These are phyloP conservation scores for Cydia strobilella DNA, from an alignment of 1,140 invertebrate species.

Conservation along the genomic window DNA sequence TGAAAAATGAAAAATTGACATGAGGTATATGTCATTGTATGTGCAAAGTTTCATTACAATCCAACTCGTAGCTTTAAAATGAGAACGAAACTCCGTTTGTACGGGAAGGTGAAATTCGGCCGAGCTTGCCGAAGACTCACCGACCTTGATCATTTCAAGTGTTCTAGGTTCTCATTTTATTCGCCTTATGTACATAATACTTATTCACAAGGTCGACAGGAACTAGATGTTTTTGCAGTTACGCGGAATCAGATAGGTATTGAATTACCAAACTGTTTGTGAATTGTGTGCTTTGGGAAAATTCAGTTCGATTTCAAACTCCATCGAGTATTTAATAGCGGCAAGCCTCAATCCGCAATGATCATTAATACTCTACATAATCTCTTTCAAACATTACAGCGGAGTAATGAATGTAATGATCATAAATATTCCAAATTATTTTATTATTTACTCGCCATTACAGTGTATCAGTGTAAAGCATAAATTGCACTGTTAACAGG, in stretches of 20 bases:
- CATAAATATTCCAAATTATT: background rate
- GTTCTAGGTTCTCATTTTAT: slow-evolving; percentile 24
- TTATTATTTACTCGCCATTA: background rate
- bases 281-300: background rate
- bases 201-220: slow-evolving; percentile 24
- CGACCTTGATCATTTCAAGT: slow-evolving; percentile 15
- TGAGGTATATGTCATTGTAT: no score
- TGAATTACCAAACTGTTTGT: slow-evolving; percentile 23
- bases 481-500: background rate
- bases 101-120: no score
- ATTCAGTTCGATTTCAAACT: background rate
- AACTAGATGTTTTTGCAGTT: slow-evolving; percentile 26
- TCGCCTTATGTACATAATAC: slow-evolving; percentile 19
- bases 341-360: background rate
- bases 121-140: no score
- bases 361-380: background rate
- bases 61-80: no score
- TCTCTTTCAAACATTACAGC: background rate
- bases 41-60: no score
- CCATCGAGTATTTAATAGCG: slow-evolving; percentile 4
- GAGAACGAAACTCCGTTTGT: no score
- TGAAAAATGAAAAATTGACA: no score
- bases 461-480: background rate
- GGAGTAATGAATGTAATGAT: background rate
- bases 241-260: slow-evolving; percentile 23